phyloP scores from a whole-genome alignment of 2,113 vertebrate species.

The Gavia stellata region DNA sequence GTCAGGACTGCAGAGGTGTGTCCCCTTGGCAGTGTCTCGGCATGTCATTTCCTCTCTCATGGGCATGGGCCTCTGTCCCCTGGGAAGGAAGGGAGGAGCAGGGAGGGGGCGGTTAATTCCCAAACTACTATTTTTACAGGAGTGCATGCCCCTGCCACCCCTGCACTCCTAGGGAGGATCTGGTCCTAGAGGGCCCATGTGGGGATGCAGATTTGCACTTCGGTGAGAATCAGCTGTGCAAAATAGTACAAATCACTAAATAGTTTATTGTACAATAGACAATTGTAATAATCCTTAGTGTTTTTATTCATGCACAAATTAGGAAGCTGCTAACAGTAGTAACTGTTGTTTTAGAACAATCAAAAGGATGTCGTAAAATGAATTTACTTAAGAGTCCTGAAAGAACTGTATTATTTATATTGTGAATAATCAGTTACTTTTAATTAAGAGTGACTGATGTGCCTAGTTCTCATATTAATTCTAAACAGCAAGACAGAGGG shows the following conservation, averaged over 20 bases:
- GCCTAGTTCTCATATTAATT: not conserved
- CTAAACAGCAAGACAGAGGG: not conserved
- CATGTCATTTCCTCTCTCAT: not conserved
- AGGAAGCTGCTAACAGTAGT: not conserved
- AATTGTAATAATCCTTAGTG: not conserved
- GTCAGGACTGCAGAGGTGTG: not conserved
- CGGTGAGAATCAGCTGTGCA: not conserved
- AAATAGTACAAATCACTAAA: not conserved
- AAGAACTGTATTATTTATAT: not conserved
- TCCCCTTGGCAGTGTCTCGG: not conserved
- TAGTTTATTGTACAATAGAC: not conserved
- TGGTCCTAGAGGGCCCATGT: not conserved
- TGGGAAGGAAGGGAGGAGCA: not conserved
- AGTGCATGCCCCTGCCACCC: not conserved
- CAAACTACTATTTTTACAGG: not conserved
- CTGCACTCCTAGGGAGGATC: not conserved
- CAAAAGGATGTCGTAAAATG: not conserved
- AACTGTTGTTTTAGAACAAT: not conserved
- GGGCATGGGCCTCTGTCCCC: fast-evolving
- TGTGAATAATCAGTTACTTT: not conserved
- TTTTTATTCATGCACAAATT: not conserved
- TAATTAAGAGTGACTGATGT: not conserved
- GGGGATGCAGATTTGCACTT: not conserved
- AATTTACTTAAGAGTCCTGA: not conserved
- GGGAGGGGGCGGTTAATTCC: not conserved